Evolutionary conservation across 1,140 invertebrate species (phyloP).

Genomic region (Schlechtendalia chinensis): DNA sequence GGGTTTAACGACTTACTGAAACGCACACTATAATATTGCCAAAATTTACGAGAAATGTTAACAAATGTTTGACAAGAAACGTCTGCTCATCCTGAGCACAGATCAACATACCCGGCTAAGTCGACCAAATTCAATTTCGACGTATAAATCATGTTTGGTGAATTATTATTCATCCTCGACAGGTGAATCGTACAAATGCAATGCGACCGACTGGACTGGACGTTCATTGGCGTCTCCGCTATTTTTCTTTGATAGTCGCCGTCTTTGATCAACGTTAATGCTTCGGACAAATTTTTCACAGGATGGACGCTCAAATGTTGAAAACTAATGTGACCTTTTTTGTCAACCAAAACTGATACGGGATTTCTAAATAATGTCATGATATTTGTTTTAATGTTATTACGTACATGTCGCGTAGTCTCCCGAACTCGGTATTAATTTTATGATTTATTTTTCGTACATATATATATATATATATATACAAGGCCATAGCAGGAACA

Average conservation of each 20-base stretch:
- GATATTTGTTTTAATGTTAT: not conserved
- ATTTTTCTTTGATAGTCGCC: not conserved
- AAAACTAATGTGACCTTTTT: not conserved
- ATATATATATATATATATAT: no score
- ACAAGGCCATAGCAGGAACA: no score
- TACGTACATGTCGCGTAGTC: no score
- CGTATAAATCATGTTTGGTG: not conserved
- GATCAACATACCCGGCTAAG: constrained; percentile 19
- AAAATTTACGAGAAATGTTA: no score
- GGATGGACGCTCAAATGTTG: not conserved
- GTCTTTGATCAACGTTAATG: not conserved
- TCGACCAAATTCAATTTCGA: constrained; percentile 8
- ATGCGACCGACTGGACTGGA: not conserved
- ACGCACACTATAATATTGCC: no score
- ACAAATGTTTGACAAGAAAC: no score
- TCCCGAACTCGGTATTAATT: no score
- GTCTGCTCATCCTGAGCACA: no score
- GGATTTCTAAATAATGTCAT: not conserved
- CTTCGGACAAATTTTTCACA: not conserved
- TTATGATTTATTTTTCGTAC: not conserved
- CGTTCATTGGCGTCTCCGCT: not conserved
- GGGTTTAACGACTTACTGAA: no score
- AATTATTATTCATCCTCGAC: no score
- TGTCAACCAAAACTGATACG: not conserved
- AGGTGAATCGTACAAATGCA: not conserved